Percentiles rank a stretch among this genome's conserved stretches.
Evolutionary conservation across 2,113 vertebrate genomes (phyloP).

Genomic region (Tiliqua scincoides): DNA sequence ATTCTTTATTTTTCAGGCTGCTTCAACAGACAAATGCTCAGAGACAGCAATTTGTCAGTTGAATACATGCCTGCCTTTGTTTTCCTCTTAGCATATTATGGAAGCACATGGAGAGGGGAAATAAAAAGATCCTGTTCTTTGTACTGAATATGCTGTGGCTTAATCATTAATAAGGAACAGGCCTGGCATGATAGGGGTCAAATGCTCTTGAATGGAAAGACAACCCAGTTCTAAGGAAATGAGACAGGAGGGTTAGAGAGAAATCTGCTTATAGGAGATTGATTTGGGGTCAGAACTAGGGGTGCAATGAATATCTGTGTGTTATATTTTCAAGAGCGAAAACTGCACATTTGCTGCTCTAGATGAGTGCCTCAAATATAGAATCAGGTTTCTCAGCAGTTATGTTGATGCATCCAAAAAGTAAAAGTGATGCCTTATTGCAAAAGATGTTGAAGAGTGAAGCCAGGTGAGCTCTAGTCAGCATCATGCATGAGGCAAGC

Average conservation of each 20-base stretch:
- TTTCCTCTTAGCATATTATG: neutral
- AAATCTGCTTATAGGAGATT: neutral
- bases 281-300: neutral
- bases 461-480: neutral
- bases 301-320: neutral
- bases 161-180: slow-evolving; percentile 10
- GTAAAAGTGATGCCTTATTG: neutral
- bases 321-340: neutral
- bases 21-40: neutral
- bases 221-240: neutral
- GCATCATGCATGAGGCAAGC: neutral
- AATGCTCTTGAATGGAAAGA: neutral
- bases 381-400: neutral
- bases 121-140: slow-evolving; percentile 12
- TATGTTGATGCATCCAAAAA: neutral
- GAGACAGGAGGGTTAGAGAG: neutral
- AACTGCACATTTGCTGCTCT: neutral
- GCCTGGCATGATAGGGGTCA: neutral
- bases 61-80: neutral
- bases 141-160: neutral
- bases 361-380: neutral
- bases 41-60: slow-evolving; percentile 7
- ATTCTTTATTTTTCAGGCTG: slow-evolving; percentile 3
- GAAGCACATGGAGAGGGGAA: neutral
- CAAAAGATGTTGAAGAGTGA: neutral